Base-by-base conservation (phyloP, 2,888 invertebrate species). In the Salticus scenicus region DNA sequence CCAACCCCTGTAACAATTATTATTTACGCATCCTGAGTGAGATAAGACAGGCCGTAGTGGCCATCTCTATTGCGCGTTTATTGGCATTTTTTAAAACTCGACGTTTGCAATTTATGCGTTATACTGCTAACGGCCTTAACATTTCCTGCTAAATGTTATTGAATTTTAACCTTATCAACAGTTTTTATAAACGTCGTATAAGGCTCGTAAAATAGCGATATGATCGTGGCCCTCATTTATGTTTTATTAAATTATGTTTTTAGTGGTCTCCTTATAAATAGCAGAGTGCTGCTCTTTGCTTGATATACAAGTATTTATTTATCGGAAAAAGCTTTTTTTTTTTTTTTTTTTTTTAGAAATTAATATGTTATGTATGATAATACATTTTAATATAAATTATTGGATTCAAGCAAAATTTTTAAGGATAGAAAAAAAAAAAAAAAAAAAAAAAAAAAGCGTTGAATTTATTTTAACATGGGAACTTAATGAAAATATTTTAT, bases 121-220 rank as follows among this genome's bases (percentile, higher is more conserved):
- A 47, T 64, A 14, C 66, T 2, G 5, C 67, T 47, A 67, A 51
- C 51, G 82, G 28, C 75, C 8, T 75, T 66, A 75, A 83, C 76
- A 83, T 83, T 83, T 83, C 82, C 82, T 63, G 75, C 75, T 76
- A 75, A 82, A 82, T 75, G 76, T 76, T 76, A 76, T 76, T 83
- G 66, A 76, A 72, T 72, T 57, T 76, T 71, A 76, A 72, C 76
- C 76, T 83, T 76, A 83, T 83, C 75, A 75, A 31, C 27, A 24
- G 63, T 82, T 82, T 82, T 82, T 82, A 76, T 75, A 24, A 24
- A 37, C 14, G 67, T 42, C 17, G 63, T 64, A 63, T 64, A 64
- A 66, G 31, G 73, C 42, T 70, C 66, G 66, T 83, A 83, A 83
- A 76, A 33, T 76, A 72, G 66, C 41, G 82, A 83, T 83, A 82